Evolutionary conservation across 1,140 invertebrate species (phyloP), one percentile per base, ranked within the genome.

Genomic region (Drosophila santomea): DNA sequence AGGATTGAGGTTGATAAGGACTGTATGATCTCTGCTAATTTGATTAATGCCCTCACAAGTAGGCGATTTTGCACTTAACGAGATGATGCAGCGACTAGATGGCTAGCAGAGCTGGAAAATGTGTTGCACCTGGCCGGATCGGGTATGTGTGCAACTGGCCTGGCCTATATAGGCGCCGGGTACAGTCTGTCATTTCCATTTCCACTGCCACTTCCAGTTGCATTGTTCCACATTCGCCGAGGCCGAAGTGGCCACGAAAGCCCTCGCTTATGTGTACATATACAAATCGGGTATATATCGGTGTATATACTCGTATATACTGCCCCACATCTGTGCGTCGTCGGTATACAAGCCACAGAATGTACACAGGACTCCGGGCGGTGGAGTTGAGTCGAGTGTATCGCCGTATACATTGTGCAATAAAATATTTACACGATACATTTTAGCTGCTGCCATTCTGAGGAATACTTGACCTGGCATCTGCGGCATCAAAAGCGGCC

Each of bases 341-440:
- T 39, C 44, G 39, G 55, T 61, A 62, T 51, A 62, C 44, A 23
- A 35, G 45, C 45, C 63, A 5, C 57, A 62, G 17, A 67, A 43
- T 62, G 58, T 67, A 63, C 64, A 38, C 64, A 68, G 64, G 47
- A 68, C 60, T 51, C 59, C 45, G 28, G 63, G 58, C 45, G 25
- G 17, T 43, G n/a, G 17, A 8, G 17, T 43, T 20, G 35, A 8
- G 51, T 8, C 17, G 25, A 43, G 59, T 61, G 63, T 61, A 76
- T 88, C 67, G 62, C 50, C 69, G 71, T 79, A 74, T 76, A 88
- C 75, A 86, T 88, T 79, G 83, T 86, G 79, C 83, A 88, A 86
- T 86, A 76, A 86, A 86, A 86, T 86, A 86, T 86, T 86, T 83
- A 86, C 78, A 86, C 74, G 69, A 78, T 79, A 78, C 82, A 86